Evolutionary conservation across 2,797 vertebrate species (phyloP).

Genomic region (Semaprochilodus insignis): DNA sequence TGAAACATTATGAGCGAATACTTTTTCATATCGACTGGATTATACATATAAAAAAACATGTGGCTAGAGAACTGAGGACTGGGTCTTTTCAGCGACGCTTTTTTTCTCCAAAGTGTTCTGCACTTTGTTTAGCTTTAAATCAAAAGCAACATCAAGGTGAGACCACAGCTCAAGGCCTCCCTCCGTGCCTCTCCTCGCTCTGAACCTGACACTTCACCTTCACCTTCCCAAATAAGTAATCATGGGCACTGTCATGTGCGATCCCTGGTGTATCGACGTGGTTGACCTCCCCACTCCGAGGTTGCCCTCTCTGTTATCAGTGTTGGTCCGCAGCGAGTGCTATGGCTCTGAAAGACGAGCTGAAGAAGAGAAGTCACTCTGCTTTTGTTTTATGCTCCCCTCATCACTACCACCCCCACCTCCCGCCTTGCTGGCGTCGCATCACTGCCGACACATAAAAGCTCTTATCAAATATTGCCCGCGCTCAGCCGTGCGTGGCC

Average conservation of each 20-base stretch:
- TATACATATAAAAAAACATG: background rate
- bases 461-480: slow-evolving; percentile 60
- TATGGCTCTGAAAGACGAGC: slow-evolving; percentile 21
- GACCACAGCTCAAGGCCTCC: slow-evolving; percentile 1
- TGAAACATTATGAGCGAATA: slow-evolving; percentile 28
- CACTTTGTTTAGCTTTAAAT: slow-evolving; percentile 28
- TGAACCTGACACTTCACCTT: slow-evolving; percentile 31
- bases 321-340: slow-evolving; percentile 16
- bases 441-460: slow-evolving; percentile 51
- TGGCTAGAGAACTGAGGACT: slow-evolving; percentile 4
- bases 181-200: background rate
- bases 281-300: slow-evolving; percentile 22
- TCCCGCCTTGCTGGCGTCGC: slow-evolving; percentile 24
- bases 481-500: slow-evolving; percentile 52
- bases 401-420: slow-evolving; percentile 14
- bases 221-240: slow-evolving; percentile 42
- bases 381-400: slow-evolving; percentile 44
- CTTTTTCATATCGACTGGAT: background rate
- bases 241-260: background rate
- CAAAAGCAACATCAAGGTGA: slow-evolving; percentile 18
- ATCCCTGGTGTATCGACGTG: background rate
- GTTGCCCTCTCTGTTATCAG: slow-evolving; percentile 31
- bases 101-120: background rate
- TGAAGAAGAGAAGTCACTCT: slow-evolving; percentile 20
- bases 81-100: slow-evolving; percentile 20